Base-by-base conservation (phyloP, 2,113 vertebrate genomes). In the Melanocharis versteri region DNA sequence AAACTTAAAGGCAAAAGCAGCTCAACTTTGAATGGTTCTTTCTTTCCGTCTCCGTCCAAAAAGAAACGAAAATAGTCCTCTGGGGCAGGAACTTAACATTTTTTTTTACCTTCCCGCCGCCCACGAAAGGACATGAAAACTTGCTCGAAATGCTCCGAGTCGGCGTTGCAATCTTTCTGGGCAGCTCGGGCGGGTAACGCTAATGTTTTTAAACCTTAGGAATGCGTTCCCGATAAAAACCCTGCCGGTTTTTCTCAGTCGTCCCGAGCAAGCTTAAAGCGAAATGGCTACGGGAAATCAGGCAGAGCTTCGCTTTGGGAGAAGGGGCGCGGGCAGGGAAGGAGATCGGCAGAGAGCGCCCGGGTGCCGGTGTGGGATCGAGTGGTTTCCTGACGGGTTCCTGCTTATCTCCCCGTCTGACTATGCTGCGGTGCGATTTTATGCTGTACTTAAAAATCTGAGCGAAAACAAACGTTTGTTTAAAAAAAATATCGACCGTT, bases 381-480 rank as follows among this genome's bases (percentile, higher is more conserved):
- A 50, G 20, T 8, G 37, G 1, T 51, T 58, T 44, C 45, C 51
- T 35, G 9, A 2, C 26, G 13, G 37, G 13, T 37, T 70, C 31
- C 48, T 26, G 35, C 37, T 60, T n/a, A 18, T 66, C 33, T 35
- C 26, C 53, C 35, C 19, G 5, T 22, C 31, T 10, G n/a, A 69
- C 84, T 81, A 18, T 30, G 22, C 31, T 40, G 45, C 19, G 10
- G 23, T 18, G 58, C 50, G 33, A 50, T 95, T 94, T 94, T 90
- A 40, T 48, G 70, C 56, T 60, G 91, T 90, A 81, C 33, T 96
- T 95, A 94, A 96, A 95, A 95, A 97, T 60, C 27, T 33, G 45
- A 18, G 83, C 44, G 83, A 92, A 91, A 88, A 70, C 88, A 95
- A 95, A 94, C 94, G 65, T 90, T 96, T 96, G 57, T 87, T 97